These are phyloP conservation scores for Pyrocoelia pectoralis DNA, from an alignment of 2,888 invertebrate genomes.

Conservation along the genomic window DNA sequence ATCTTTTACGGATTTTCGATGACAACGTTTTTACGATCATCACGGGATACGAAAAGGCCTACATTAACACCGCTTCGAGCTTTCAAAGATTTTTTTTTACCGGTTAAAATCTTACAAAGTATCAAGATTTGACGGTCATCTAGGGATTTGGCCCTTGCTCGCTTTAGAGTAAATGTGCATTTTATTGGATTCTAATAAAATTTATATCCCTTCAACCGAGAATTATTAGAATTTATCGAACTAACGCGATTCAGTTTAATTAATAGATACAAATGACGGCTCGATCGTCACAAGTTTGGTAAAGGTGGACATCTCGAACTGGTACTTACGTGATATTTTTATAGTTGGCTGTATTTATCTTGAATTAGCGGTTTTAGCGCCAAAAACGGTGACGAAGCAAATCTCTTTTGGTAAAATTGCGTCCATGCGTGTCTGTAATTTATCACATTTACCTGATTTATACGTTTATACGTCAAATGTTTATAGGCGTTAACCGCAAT, in stretches of 20 bases:
- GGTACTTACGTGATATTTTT: too few species aligned
- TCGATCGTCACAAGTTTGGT: too few species aligned
- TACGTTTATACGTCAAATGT: too few species aligned
- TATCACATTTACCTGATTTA: too few species aligned
- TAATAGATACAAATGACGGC: too few species aligned
- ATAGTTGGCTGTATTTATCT: too few species aligned
- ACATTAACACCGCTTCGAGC: conserved; percentile 48
- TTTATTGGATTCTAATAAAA: conserved; percentile 51
- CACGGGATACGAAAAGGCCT: conserved; percentile 48
- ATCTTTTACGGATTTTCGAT: conserved; percentile 56
- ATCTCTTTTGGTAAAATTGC: too few species aligned
- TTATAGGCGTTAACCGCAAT: too few species aligned
- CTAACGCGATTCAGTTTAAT: background rate
- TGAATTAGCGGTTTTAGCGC: too few species aligned
- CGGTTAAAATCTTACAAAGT: conserved; percentile 45
- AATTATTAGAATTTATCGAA: conserved; percentile 28
- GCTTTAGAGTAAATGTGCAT: conserved; percentile 48
- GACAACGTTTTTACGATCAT: conserved; percentile 56
- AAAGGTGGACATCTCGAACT: too few species aligned
- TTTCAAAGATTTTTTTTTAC: conserved; percentile 41
- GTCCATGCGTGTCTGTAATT: too few species aligned
- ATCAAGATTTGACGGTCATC: conserved; percentile 50
- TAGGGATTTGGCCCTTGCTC: conserved; percentile 43
- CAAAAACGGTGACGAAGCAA: too few species aligned
- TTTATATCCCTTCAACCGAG: conserved; percentile 43